A percentile compares a stretch with the other conserved stretches of the same genome.
These are phyloP conservation scores for Scortum barcoo DNA, from an alignment of 2,113 vertebrate genomes.

Conservation along the genomic window DNA sequence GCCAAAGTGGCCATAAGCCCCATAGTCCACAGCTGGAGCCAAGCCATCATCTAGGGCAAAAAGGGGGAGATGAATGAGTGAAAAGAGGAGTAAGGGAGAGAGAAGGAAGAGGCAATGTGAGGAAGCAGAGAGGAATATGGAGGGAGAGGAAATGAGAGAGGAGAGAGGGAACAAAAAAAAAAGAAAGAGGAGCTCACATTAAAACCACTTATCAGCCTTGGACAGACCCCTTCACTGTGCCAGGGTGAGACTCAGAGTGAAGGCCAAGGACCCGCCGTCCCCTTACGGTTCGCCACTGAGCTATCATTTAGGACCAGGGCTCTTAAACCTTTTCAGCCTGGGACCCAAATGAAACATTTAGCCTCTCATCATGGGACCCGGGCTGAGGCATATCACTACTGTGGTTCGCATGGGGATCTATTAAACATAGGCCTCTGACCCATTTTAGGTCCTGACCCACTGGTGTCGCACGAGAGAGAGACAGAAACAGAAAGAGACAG, in stretches of 20 bases:
- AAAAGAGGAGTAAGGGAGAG: neutral
- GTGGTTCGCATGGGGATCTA: constrained; percentile 67
- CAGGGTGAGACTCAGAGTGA: constrained; percentile 68
- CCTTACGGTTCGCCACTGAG: constrained; percentile 42
- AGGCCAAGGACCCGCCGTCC: constrained; percentile 71
- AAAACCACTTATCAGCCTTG: constrained; percentile 80
- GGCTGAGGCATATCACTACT: constrained; percentile 61
- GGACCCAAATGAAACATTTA: constrained; percentile 78
- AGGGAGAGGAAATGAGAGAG: constrained; percentile 35
- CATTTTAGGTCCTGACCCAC: constrained; percentile 73
- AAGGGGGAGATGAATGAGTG: neutral
- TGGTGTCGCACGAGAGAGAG: constrained; percentile 34
- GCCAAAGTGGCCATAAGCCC: constrained; percentile 51
- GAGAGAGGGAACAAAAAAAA: constrained; percentile 30
- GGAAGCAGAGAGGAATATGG: constrained; percentile 27
- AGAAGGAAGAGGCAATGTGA: constrained; percentile 20
- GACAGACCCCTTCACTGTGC: constrained; percentile 73
- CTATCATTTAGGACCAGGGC: constrained; percentile 76
- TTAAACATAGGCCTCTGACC: constrained; percentile 78
- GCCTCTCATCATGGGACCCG: constrained; percentile 67
- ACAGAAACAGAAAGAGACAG: constrained; percentile 2
- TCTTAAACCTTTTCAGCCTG: constrained; percentile 73
- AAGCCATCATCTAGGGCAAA: constrained; percentile 69
- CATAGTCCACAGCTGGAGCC: constrained; percentile 58
- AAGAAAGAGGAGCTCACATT: constrained; percentile 72